phyloP scores from a whole-genome alignment of 1,140 invertebrate genomes.

The Drosophila teissieri region DNA sequence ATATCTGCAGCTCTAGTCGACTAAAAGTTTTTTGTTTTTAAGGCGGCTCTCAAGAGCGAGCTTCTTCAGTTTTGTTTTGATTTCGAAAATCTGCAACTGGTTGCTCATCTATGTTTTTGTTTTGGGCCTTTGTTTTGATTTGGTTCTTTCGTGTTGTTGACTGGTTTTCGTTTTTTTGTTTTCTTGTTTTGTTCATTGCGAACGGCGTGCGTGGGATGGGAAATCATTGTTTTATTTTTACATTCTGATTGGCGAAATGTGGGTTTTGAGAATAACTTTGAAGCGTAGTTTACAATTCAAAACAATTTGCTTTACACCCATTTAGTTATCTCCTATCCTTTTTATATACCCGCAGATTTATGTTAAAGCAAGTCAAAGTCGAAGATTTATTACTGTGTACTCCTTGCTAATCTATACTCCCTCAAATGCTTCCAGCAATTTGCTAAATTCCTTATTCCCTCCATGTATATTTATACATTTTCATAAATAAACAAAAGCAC shows the following conservation, averaged over 20 bases:
- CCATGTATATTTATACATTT: constrained; percentile 3
- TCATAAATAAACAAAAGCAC: background rate
- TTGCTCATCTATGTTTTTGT: constrained; percentile 47
- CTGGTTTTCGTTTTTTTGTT: constrained; percentile 23
- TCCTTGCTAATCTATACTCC: background rate
- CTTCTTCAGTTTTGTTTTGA: constrained; percentile 69
- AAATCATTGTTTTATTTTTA: constrained; percentile 23
- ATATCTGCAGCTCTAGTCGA: background rate
- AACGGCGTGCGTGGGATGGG: constrained; percentile 20
- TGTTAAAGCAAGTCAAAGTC: background rate
- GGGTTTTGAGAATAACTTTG: background rate
- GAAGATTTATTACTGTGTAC: too few relatives aligned
- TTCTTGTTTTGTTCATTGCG: background rate
- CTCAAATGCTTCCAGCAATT: background rate
- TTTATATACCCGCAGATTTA: too few relatives aligned
- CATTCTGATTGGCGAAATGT: constrained; percentile 15
- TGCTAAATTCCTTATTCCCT: background rate
- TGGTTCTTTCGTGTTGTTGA: constrained; percentile 34
- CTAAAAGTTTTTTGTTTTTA: constrained; percentile 9
- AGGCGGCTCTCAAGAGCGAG: constrained; percentile 21
- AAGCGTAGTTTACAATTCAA: background rate
- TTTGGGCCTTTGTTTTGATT: constrained; percentile 29
- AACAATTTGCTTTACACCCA: too few relatives aligned
- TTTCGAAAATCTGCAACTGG: constrained; percentile 67
- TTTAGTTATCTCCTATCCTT: too few relatives aligned